phyloP scores from a whole-genome alignment of 2,797 vertebrate species.

The Sebastes nivosus region DNA sequence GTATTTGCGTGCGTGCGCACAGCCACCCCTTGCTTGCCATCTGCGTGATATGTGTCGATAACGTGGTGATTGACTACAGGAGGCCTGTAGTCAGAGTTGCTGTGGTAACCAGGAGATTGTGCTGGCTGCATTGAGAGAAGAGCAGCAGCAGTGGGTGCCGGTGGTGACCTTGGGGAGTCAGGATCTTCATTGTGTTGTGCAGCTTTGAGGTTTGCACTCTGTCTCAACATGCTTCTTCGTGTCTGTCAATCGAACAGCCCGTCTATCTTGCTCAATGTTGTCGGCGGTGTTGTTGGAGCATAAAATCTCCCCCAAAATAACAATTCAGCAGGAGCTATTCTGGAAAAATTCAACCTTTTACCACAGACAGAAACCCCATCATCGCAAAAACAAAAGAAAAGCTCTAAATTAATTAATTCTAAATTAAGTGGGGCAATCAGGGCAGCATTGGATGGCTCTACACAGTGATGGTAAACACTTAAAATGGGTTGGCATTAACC shows the following conservation, averaged over 20 bases:
- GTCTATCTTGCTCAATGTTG: not conserved
- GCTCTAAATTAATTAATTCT: not conserved
- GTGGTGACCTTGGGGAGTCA: conserved; percentile 77
- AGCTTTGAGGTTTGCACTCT: conserved; percentile 31
- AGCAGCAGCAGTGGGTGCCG: conserved; percentile 53
- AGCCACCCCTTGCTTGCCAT: conserved; percentile 30
- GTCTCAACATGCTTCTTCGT: conserved; percentile 20
- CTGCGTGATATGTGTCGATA: conserved; percentile 44
- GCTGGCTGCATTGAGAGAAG: conserved; percentile 46
- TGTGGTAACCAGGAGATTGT: conserved; percentile 77
- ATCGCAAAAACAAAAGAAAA: not conserved
- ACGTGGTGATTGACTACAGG: conserved; percentile 55
- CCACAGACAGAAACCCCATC: not conserved
- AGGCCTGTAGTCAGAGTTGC: conserved; percentile 75
- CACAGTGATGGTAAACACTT: not conserved
- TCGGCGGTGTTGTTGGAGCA: not conserved
- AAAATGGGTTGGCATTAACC: conserved; percentile 1
- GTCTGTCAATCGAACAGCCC: conserved; percentile 2
- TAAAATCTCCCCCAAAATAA: not conserved
- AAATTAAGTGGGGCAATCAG: not conserved
- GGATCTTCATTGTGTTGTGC: conserved; percentile 58
- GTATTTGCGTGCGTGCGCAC: conserved; percentile 18
- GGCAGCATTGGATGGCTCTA: not conserved
- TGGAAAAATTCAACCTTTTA: not conserved
- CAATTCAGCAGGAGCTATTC: not conserved